Conservation (phyloP, 2,797 vertebrate species). For the Lemur catta region DNA sequence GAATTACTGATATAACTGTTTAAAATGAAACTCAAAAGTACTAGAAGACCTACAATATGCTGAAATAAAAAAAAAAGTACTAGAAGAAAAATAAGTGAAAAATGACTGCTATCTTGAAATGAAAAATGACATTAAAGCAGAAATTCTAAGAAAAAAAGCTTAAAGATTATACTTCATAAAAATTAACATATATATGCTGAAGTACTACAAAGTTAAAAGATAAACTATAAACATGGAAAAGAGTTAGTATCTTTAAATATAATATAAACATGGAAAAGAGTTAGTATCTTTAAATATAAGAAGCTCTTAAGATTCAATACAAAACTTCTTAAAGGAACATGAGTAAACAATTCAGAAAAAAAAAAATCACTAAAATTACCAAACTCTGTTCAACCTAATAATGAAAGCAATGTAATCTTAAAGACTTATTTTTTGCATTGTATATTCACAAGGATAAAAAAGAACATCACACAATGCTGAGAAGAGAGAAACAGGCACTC, state of each 20-base stretch:
- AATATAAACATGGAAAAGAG: not conserved
- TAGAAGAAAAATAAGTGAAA: not conserved
- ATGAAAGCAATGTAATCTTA: not conserved
- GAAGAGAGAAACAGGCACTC: not conserved
- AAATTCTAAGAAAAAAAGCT: not conserved
- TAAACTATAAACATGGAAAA: not conserved
- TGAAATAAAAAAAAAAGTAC: not conserved
- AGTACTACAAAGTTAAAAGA: not conserved
- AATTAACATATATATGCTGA: not conserved
- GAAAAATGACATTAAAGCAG: not conserved
- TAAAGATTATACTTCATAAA: not conserved
- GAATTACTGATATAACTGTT: not conserved
- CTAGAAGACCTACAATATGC: not conserved
- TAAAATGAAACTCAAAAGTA: not conserved
- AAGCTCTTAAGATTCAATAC: not conserved
- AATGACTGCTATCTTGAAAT: not conserved
- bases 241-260: not conserved
- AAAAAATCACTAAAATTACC: not conserved
- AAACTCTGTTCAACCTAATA: not conserved
- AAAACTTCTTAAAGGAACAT: not conserved
- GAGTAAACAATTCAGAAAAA: constrained; percentile 10
- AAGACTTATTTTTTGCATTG: not conserved
- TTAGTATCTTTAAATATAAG: not conserved
- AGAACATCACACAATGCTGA: not conserved
- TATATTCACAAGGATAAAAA: not conserved